Evolutionary conservation across 2,888 invertebrate species (phyloP).

Genomic region (Diloba caeruleocephala): DNA sequence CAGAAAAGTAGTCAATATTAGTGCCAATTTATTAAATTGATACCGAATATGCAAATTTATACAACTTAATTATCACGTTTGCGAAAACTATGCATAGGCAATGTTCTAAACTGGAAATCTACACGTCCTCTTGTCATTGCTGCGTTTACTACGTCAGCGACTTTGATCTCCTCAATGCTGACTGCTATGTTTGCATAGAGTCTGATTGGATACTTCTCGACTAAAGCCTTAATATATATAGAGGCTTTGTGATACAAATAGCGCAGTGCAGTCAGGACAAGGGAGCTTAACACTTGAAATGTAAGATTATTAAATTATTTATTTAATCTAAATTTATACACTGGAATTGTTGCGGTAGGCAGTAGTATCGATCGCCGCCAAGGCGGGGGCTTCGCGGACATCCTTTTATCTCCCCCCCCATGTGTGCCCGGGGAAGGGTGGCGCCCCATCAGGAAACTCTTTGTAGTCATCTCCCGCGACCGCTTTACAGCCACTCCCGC

Average conservation of each 20-base stretch:
- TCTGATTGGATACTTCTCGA: slow-evolving; percentile 65
- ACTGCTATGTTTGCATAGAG: slow-evolving; percentile 47
- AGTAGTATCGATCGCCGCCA: too few relatives aligned
- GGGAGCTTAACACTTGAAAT: slow-evolving; percentile 55
- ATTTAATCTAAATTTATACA: background rate
- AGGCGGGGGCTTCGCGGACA: too few relatives aligned
- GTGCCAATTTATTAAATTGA: slow-evolving; percentile 2
- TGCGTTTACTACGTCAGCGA: slow-evolving; percentile 62
- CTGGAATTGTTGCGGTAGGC: too few relatives aligned
- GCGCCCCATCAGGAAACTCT: too few relatives aligned
- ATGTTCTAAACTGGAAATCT: slow-evolving; percentile 55
- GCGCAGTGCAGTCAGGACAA: slow-evolving; percentile 63
- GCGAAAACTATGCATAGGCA: slow-evolving; percentile 47
- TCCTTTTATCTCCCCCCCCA: too few relatives aligned
- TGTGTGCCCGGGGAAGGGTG: too few relatives aligned
- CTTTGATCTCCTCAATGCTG: slow-evolving; percentile 47
- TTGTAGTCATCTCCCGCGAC: too few relatives aligned
- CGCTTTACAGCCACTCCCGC: too few relatives aligned
- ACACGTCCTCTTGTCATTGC: slow-evolving; percentile 59
- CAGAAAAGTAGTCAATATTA: slow-evolving; percentile 1
- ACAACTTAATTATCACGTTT: slow-evolving; percentile 58
- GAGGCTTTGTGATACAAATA: slow-evolving; percentile 53
- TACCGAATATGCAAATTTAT: slow-evolving; percentile 29
- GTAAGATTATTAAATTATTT: slow-evolving; percentile 49
- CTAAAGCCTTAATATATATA: slow-evolving; percentile 73